Percentiles rank a stretch among this genome's conserved stretches.
These are phyloP conservation scores for Petrocephalus sullivani DNA, from an alignment of 2,797 vertebrate genomes.

Conservation along the genomic window DNA sequence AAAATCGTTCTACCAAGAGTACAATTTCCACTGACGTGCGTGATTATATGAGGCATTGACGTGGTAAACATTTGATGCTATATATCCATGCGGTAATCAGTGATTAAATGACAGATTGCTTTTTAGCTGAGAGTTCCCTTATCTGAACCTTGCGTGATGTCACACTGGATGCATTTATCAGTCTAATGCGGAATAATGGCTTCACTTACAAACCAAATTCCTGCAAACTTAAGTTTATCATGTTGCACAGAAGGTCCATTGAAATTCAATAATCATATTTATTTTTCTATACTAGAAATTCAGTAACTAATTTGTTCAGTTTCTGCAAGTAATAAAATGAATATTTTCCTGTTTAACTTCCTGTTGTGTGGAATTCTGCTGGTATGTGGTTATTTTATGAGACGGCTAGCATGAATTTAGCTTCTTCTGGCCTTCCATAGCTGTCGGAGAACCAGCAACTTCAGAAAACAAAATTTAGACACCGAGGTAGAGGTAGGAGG, in stretches of 20 bases:
- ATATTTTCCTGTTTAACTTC: conserved; percentile 23
- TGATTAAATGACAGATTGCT: not conserved
- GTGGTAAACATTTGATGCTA: conserved; percentile 24
- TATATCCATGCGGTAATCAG: conserved; percentile 17
- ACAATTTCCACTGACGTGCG: conserved; percentile 24
- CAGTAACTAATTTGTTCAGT: not conserved
- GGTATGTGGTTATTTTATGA: not conserved
- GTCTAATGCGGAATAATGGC: not conserved
- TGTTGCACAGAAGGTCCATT: not conserved
- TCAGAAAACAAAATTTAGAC: not conserved
- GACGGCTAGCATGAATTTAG: not conserved
- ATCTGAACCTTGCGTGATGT: not conserved
- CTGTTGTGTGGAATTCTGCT: not conserved
- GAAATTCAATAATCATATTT: conserved; percentile 4
- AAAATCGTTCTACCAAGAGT: conserved; percentile 17
- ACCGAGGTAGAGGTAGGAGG: not conserved
- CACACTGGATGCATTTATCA: not conserved
- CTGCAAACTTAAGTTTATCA: not conserved
- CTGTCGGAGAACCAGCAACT: not conserved
- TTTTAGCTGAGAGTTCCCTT: not conserved
- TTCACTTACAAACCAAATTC: conserved; percentile 4
- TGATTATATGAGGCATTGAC: not conserved
- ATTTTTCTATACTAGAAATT: conserved; percentile 5
- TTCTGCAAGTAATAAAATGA: conserved; percentile 10
- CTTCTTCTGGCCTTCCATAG: not conserved